phyloP scores from a whole-genome alignment of 2,888 invertebrate genomes.

The Drosophila subquinaria region DNA sequence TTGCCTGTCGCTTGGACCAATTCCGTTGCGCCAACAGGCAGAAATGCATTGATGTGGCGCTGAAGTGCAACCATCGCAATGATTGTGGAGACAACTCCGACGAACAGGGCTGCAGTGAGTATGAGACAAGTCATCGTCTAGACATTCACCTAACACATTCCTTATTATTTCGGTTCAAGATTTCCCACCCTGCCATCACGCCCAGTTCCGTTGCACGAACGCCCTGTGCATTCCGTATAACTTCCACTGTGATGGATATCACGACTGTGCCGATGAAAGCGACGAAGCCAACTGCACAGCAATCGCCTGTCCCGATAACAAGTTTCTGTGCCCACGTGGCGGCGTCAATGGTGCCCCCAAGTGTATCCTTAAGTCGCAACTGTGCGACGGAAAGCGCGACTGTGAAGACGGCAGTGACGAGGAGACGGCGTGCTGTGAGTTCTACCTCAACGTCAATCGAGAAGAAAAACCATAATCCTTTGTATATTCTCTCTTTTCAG shows the following conservation, averaged over 20 bases:
- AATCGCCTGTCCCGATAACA: constrained; percentile 94
- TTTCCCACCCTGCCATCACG: constrained; percentile 94
- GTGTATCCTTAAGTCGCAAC: constrained; percentile 94
- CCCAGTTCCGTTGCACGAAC: constrained; percentile 97
- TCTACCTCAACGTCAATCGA: constrained; percentile 1
- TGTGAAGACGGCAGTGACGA: constrained; percentile 97
- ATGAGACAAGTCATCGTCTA: constrained; percentile 13
- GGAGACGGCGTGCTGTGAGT: constrained; percentile 94
- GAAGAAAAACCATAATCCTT: not conserved
- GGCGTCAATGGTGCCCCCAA: constrained; percentile 90
- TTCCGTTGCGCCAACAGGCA: constrained; percentile 93
- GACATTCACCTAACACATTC: constrained; percentile 6
- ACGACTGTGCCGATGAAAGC: constrained; percentile 96
- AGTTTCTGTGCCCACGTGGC: constrained; percentile 95
- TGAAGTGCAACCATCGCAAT: constrained; percentile 94
- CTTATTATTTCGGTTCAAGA: constrained; percentile 86
- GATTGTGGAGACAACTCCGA: constrained; percentile 97
- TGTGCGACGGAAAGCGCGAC: constrained; percentile 96
- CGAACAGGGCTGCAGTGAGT: constrained; percentile 95
- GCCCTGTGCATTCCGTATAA: constrained; percentile 95
- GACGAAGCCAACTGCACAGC: constrained; percentile 95
- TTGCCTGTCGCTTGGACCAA: constrained; percentile 92
- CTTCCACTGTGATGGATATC: constrained; percentile 92
- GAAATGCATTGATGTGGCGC: constrained; percentile 91
- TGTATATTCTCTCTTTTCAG: constrained; percentile 85